Base-by-base conservation (phyloP, 2,888 invertebrate genomes). In the Plusia festucae region DNA sequence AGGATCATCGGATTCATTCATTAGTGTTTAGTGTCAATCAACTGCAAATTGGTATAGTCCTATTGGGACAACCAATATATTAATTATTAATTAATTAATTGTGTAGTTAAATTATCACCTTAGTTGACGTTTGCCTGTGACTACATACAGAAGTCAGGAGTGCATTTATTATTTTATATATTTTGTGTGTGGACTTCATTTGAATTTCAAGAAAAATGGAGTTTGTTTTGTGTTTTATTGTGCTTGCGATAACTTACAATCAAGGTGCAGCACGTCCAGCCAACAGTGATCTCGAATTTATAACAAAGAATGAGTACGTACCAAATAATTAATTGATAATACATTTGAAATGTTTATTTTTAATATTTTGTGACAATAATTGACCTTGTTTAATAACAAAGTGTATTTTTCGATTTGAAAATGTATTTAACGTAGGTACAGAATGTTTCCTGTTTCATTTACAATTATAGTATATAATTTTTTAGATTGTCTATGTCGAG, bases 1-100 rank as follows among this genome's bases (percentile, higher is more conserved):
- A 75, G 78, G 77, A 63, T 65, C 53, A 72, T 61, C 68, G 44
- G 44, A 53, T 69, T 55, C 53, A 70, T 65, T 78, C 66, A 64
- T 71, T 78, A 84, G 78, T 78, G 75, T 79, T 71, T 78, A 84
- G 78, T 78, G 75, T 79, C 74, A 70, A 76, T 49, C 63, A 62
- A 78, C 78, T 76, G 79, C 69, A 76, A 76, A 77, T 84, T 84
- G 86, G 83, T 85, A 85, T 84, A 85, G 85, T 82, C 82, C 83
- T 83, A 67, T 76, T 77, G 72, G 83, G 85, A 75, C 76, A 24
- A 82, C 83, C 83, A 84, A 82, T 81, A 81, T 59, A 76, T 68
- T 73, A 73, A 76, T 73, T 64, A 71, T 0, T 60, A 64, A 74
- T 76, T 69, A 77, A 76, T 65, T 73, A 73, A 68, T 61, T 59